A percentile compares a stretch with the other conserved stretches of the same genome.
These are phyloP conservation scores for Abrostola tripartita DNA, from an alignment of 2,888 invertebrate species.

Conservation along the genomic window DNA sequence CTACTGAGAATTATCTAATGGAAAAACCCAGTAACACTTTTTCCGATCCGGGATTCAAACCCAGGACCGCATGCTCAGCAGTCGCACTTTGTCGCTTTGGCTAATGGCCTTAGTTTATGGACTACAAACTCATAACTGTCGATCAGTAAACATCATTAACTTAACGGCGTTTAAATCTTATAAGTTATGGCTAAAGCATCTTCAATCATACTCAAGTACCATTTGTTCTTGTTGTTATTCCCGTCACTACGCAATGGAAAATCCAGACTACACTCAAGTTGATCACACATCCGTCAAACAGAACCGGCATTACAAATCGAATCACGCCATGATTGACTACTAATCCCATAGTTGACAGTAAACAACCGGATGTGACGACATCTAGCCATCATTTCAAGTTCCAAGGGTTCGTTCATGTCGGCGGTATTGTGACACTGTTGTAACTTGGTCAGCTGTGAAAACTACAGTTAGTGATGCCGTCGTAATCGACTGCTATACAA, in stretches of 20 bases:
- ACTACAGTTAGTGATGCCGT: no score
- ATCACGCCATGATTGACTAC: constrained; percentile 33
- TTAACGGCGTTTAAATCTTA: constrained; percentile 28
- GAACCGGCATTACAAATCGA: constrained; percentile 42
- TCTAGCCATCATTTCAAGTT: constrained; percentile 63
- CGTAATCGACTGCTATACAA: no score
- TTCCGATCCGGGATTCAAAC: no score
- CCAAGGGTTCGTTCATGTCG: constrained; percentile 55
- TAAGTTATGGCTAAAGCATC: constrained; percentile 24
- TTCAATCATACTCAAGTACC: constrained; percentile 16
- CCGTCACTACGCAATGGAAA: constrained; percentile 21
- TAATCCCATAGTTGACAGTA: constrained; percentile 47
- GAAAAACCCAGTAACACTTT: no score
- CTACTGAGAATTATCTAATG: no score
- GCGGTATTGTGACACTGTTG: neutral
- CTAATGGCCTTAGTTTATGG: neutral
- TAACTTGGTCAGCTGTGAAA: no score
- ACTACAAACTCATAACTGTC: constrained; percentile 22
- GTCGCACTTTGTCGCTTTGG: neutral
- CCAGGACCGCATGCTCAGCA: no score
- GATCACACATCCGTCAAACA: constrained; percentile 27
- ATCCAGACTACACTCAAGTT: constrained; percentile 12
- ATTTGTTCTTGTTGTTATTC: constrained; percentile 33
- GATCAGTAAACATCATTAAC: constrained; percentile 22
- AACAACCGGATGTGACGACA: constrained; percentile 70